Evolutionary conservation across 2,113 vertebrate species (phyloP), one percentile per base, ranked within the genome.

Genomic region (Nerophis ophidion): DNA sequence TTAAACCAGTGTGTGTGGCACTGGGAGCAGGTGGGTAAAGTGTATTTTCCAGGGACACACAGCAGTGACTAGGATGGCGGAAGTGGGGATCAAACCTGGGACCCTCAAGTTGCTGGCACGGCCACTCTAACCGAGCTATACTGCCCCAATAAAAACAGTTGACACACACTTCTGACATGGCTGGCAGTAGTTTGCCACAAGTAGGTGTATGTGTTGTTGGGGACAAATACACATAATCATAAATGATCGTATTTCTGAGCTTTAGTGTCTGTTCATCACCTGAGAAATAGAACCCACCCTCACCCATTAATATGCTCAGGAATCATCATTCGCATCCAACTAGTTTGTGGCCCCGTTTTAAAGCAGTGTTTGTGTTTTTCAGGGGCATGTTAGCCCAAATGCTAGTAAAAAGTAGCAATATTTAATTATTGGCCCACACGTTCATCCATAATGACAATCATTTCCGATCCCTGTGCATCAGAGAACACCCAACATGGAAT

Each of bases 401-500:
- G 7, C 7, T 9, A 9, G 38, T 26, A 26, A 26, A 26, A 8
- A 33, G 26, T 34, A 35, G 1, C 50, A 52, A 52, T 12, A 52
- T 52, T 13, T 34, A 52, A 5, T 34, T 34, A 14, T 52, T 34
- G 13, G 6, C 14, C 34, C 51, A 36, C 34, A 54, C 5, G 4
- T 34, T 35, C 12, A 26, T 9, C 48, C 8, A 19, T 11, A 52
- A 26, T 50, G 9, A 50, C 48, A 49, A 7, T 14, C 13, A 34
- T 16, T 48, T 44, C 10, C 10, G 12, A 4, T 40, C 52, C 69
- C 65, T 56, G 45, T 66, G 47, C 54, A 38, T 40, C 58, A 48
- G 65, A 81, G 56, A 76, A 70, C 17, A 55, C 15, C 6, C 55
- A 66, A 45, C 6, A n/a, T 61, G 60, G 33, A 52, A 26, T 33